Base-by-base conservation (phyloP, 2,797 vertebrate genomes). In the Galaxias olidus region DNA sequence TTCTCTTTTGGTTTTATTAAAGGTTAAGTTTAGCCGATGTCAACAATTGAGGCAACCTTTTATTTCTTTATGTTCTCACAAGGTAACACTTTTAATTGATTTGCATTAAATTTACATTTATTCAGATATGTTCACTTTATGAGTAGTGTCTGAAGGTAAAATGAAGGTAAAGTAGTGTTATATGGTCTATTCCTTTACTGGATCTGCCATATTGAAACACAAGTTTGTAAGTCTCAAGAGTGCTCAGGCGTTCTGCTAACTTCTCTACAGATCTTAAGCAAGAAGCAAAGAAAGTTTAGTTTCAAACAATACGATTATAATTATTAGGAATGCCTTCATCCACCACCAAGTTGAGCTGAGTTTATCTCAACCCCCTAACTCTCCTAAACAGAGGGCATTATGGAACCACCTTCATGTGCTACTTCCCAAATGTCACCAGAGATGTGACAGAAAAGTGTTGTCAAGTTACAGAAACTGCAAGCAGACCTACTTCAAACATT, bases 81-180 rank as follows among this genome's bases (percentile, higher is more conserved):
- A 79, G 76, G 71, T 65, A 60, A 71, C 13, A 79, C 59, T 68
- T 55, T 56, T 44, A 19, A 43, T 59, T 15, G 40, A 65, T 82
- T 85, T 79, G 30, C 77, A 82, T 86, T 12, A 60, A 45, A 59
- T 43, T 76, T 78, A 82, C 72, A 86, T 72, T 48, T 51, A 82
- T 70, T 74, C 62, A 59, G 19, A 79, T 80, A 74, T 73, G 59
- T 75, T 61, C 59, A 75, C 59, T 57, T 62, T 62, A 75, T 82
- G 63, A 68, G 70, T 89, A 91, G 88, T 90, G 86, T 91, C 79
- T 75, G 56, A n/a, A 76, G 77, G 78, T 73, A 73, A 73, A 57
- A 59, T 77, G 68, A 49, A 70, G 75, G 76, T 81, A 73, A 73
- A 78, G 82, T 87, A 87, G 89, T 90, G 86, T 90, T 62, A 72